These are phyloP conservation scores for Palythoa heliodiscus DNA, from an alignment of 92 coral and sea anemone genomes.

Conservation along the genomic window DNA sequence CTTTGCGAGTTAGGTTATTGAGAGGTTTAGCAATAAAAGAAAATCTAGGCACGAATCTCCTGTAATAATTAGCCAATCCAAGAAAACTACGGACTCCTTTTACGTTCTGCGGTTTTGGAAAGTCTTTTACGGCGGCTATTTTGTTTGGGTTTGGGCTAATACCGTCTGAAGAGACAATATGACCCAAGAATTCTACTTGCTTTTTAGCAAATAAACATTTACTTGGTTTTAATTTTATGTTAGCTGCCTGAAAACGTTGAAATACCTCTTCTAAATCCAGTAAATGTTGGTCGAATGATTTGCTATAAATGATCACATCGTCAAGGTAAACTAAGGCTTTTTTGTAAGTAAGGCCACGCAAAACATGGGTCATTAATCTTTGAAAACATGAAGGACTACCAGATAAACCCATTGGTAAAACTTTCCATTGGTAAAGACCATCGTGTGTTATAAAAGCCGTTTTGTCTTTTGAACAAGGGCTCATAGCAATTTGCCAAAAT, in stretches of 20 bases:
- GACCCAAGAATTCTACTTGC: conserved; percentile 55
- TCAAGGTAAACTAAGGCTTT: conserved; percentile 55
- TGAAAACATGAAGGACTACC: conserved; percentile 65
- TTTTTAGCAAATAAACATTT: conserved; percentile 59
- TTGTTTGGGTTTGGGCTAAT: conserved; percentile 61
- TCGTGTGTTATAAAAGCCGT: conserved; percentile 62
- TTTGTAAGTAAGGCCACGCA: conserved; percentile 50
- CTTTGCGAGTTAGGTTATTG: conserved; percentile 27
- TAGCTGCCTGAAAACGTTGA: conserved; percentile 54
- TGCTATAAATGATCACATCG: conserved; percentile 54
- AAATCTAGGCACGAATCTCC: conserved; percentile 62
- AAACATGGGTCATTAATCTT: conserved; percentile 50
- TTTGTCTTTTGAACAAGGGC: conserved; percentile 48
- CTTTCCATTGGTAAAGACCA: conserved; percentile 58
- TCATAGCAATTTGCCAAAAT: conserved; percentile 57
- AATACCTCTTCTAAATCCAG: conserved; percentile 50
- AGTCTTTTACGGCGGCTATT: conserved; percentile 46
- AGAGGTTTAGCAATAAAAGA: conserved; percentile 49
- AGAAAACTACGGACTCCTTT: conserved; percentile 59
- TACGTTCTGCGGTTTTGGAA: conserved; percentile 57
- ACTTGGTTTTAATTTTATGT: conserved; percentile 57
- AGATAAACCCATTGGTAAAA: conserved; percentile 57
- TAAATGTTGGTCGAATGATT: conserved; percentile 50
- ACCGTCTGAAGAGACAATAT: conserved; percentile 58
- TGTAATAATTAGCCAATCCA: conserved; percentile 62